These are phyloP conservation scores for Centropristis striata DNA, from an alignment of 2,113 vertebrate species.

Conservation along the genomic window DNA sequence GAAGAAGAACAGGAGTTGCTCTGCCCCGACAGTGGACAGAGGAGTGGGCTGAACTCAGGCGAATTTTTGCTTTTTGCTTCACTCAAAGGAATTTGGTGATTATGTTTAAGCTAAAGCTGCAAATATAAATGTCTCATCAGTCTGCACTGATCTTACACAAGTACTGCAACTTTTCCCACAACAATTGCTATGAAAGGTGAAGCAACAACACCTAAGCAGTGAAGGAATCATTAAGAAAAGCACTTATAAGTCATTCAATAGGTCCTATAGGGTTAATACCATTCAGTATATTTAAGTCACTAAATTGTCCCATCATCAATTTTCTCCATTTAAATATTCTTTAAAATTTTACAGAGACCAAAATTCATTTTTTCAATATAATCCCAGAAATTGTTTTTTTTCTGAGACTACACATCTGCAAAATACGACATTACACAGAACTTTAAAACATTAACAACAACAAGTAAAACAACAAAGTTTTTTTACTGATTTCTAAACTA, in stretches of 20 bases:
- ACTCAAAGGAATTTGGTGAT: slow-evolving; percentile 37
- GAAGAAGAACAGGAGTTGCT: slow-evolving; percentile 11
- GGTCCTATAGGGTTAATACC: background rate
- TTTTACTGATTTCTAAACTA: background rate
- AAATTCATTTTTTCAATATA: too few relatives aligned
- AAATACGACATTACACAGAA: background rate
- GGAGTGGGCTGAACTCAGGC: background rate
- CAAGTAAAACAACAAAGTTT: background rate
- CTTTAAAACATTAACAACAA: background rate
- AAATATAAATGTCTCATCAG: slow-evolving; percentile 7
- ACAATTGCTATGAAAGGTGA: slow-evolving; percentile 12
- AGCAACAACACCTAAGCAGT: background rate
- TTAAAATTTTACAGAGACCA: too few relatives aligned
- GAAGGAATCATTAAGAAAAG: too few relatives aligned
- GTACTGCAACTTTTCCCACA: slow-evolving; percentile 22
- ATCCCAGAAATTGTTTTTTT: background rate
- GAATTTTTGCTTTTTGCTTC: background rate
- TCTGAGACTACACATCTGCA: background rate
- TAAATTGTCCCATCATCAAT: background rate
- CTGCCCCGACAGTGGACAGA: slow-evolving; percentile 13
- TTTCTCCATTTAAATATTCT: background rate
- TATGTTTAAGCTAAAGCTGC: slow-evolving; percentile 32
- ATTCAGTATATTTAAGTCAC: background rate
- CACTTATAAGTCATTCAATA: too few relatives aligned
- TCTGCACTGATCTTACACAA: slow-evolving; percentile 1